A percentile compares a stretch with the other conserved stretches of the same genome.
Evolutionary conservation across 2,888 invertebrate species (phyloP).

Genomic region (Tetanocera ferruginea): DNA sequence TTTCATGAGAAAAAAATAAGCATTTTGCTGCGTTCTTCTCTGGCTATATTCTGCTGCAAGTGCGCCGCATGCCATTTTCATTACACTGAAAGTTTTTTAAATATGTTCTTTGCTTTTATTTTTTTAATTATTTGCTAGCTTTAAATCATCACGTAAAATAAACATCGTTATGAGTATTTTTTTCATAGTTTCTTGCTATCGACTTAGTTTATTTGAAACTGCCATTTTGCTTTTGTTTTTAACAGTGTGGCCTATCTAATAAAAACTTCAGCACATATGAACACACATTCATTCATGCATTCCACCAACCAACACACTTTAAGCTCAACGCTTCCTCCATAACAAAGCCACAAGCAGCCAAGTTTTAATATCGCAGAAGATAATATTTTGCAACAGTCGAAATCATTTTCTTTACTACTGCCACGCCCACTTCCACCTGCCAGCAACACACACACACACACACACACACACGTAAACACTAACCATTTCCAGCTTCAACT

Average conservation of each 20-base stretch:
- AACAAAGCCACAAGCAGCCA: constrained; percentile 20
- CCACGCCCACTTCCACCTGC: not conserved
- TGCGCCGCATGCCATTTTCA: too few relatives aligned
- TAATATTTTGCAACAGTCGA: constrained; percentile 30
- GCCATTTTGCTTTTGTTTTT: not conserved
- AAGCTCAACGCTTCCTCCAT: not conserved
- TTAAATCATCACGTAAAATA: too few relatives aligned
- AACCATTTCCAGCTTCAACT: not conserved
- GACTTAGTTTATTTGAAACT: too few relatives aligned
- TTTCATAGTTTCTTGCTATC: too few relatives aligned
- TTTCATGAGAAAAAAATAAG: not conserved
- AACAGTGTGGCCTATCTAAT: not conserved
- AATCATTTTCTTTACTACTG: not conserved
- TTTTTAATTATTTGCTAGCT: too few relatives aligned
- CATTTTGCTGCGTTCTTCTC: not conserved
- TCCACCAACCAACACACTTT: not conserved
- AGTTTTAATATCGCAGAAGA: constrained; percentile 25
- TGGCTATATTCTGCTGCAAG: not conserved
- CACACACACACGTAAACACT: not conserved
- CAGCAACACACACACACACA: not conserved
- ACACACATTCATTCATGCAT: not conserved
- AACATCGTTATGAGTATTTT: too few relatives aligned
- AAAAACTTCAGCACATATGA: not conserved
- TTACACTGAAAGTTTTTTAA: too few relatives aligned
- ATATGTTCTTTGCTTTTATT: too few relatives aligned